phyloP scores from a whole-genome alignment of 2,113 vertebrate genomes.

The Sinocyclocheilus anshuiensis region DNA sequence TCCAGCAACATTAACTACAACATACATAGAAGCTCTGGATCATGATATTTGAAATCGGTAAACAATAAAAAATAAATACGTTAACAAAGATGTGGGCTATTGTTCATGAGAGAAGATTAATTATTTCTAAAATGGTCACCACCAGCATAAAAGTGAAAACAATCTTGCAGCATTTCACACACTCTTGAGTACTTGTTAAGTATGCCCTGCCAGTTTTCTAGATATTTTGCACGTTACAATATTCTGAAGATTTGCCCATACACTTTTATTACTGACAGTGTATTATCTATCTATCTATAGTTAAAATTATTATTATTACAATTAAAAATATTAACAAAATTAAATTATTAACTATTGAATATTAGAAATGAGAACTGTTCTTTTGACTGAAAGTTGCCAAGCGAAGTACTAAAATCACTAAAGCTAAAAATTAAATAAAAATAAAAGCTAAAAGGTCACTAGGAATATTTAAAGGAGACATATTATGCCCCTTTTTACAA shows the following conservation, averaged over 20 bases:
- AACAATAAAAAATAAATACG: not conserved
- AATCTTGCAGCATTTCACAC: not conserved
- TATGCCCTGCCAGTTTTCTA: not conserved
- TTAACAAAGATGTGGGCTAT: not conserved
- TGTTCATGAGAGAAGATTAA: too few relatives aligned
- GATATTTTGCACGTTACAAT: not conserved
- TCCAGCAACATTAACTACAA: constrained; percentile 76
- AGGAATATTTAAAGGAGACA: not conserved
- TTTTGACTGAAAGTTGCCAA: too few relatives aligned
- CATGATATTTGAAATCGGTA: not conserved
- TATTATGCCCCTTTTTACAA: too few relatives aligned
- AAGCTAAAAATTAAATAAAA: not conserved
- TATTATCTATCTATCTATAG: too few relatives aligned
- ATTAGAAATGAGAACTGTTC: too few relatives aligned
- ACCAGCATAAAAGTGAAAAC: not conserved
- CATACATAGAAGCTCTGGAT: not conserved
- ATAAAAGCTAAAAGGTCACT: not conserved
- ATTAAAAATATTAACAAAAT: not conserved
- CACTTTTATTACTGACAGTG: not conserved
- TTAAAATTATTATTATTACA: not conserved
- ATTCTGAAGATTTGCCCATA: not conserved
- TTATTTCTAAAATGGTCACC: too few relatives aligned
- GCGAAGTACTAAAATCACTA: not conserved
- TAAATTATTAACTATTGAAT: not conserved
- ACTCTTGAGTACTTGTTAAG: not conserved